Evolutionary conservation across 35 echinoderm and acorn worm species (phyloP), one percentile per base, ranked within the genome.

Genomic region (Diadema setosum): DNA sequence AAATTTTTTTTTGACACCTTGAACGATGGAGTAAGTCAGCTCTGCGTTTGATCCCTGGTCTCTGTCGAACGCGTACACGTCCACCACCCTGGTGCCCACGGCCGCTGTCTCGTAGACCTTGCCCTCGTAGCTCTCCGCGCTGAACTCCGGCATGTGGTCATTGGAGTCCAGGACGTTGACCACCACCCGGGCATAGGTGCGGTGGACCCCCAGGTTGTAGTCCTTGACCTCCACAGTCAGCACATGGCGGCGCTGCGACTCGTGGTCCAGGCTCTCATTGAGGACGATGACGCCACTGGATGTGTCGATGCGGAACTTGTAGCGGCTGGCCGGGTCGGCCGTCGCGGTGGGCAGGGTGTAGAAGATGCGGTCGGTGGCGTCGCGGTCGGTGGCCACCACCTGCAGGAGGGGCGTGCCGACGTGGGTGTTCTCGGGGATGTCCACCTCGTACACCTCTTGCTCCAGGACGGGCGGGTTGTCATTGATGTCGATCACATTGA

Each of bases 81-180:
- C 85, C 18, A 94, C 82, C 26, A 99, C 86, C 5, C 61, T 50
- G 0, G 96, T 92, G 5, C 90, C 86, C 0, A 91, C 73, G 6
- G 93, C 96, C 0, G 96, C 96, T 2, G 85, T 99, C 78, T 99
- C 96, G 48, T 86, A 99, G 45, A 99, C 96, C 69, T 91, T 90
- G 26, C 96, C 96, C 23, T 85, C 58, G 76, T 95, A 99, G 30
- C 76, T 82, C 24, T 85, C 80, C 0, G 93, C 74, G 26, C 89
- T 78, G 45, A 94, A 99, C 36, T 88, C 70, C 15, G 96, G 96
- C 52, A 84, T 85, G 90, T 99, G 96, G 52, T 99, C 96, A 43
- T 99, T 99, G 61, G 81, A 81, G 40, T 99, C 96, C 39, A 85
- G 23, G 0, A 99, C 84, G 4, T 52, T 87, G 46, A 99, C 82